phyloP scores from a whole-genome alignment of 2,113 vertebrate species.

The Nannospalax galili region DNA sequence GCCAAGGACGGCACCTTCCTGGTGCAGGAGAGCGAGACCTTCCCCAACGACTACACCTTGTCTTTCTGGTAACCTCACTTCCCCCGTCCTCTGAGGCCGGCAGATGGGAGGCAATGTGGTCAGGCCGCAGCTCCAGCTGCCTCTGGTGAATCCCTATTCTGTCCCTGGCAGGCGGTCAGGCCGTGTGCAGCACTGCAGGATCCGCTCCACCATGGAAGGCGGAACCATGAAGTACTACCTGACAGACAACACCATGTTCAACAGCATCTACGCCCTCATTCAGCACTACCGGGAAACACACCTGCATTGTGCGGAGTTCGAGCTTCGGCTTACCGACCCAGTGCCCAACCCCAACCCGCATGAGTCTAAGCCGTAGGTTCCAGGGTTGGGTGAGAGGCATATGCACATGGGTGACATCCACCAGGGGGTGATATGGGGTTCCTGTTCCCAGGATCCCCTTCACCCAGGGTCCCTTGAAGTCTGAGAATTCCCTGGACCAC shows the following conservation, averaged over 20 bases:
- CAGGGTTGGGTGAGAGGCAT: neutral
- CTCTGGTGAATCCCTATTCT: neutral
- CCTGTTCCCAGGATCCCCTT: accelerated
- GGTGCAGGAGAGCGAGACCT: constrained; percentile 93
- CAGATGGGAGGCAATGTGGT: neutral
- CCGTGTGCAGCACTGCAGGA: constrained; percentile 96
- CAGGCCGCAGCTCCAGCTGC: neutral
- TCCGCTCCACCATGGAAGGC: constrained; percentile 90
- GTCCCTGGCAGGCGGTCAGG: constrained; percentile 89
- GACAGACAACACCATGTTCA: constrained; percentile 94
- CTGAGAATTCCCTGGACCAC: neutral
- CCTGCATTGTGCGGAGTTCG: constrained; percentile 95
- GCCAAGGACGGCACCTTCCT: constrained; percentile 95
- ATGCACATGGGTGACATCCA: accelerated
- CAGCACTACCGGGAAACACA: constrained; percentile 94
- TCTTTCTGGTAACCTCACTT: constrained; percentile 93
- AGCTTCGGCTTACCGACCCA: constrained; percentile 93
- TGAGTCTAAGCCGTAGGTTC: constrained; percentile 90
- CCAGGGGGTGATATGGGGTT: accelerated
- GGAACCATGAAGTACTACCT: constrained; percentile 90
- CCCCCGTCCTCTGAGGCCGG: neutral
- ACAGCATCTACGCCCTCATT: constrained; percentile 92
- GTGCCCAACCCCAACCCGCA: constrained; percentile 94
- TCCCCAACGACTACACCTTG: constrained; percentile 90
- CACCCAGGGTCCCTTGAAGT: accelerated